A percentile compares a stretch with the other conserved stretches of the same genome.
Evolutionary conservation across 1,140 invertebrate genomes (phyloP).

Genomic region (Ridgeia piscesae): DNA sequence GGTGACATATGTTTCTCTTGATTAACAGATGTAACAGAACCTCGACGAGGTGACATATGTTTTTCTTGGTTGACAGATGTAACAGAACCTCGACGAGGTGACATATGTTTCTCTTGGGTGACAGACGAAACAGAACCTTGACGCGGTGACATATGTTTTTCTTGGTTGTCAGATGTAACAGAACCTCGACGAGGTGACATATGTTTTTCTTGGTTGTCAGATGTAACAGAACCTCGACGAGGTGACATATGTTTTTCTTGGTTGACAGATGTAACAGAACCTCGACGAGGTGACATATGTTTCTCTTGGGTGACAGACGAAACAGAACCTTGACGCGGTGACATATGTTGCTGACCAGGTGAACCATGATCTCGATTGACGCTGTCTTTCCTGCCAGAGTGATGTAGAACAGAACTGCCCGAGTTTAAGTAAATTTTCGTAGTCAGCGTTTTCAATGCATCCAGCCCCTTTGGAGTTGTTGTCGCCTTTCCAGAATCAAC

Average conservation of each 20-base stretch:
- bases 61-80: background rate
- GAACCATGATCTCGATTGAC: background rate
- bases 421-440: background rate
- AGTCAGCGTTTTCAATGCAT: background rate
- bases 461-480: background rate
- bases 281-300: background rate
- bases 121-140: background rate
- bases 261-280: background rate
- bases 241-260: background rate
- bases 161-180: background rate
- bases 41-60: background rate
- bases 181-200: background rate
- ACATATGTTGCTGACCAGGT: background rate
- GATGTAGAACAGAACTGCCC: background rate
- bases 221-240: background rate
- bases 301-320: background rate
- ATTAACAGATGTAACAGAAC: background rate
- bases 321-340: background rate
- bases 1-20: background rate
- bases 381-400: background rate
- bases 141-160: background rate
- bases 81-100: background rate
- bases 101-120: background rate
- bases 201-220: background rate
- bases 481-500: background rate